Evolutionary conservation across 35 echinoderm and acorn worm species (phyloP).

Genomic region (Heliocidaris erythrogramma): DNA sequence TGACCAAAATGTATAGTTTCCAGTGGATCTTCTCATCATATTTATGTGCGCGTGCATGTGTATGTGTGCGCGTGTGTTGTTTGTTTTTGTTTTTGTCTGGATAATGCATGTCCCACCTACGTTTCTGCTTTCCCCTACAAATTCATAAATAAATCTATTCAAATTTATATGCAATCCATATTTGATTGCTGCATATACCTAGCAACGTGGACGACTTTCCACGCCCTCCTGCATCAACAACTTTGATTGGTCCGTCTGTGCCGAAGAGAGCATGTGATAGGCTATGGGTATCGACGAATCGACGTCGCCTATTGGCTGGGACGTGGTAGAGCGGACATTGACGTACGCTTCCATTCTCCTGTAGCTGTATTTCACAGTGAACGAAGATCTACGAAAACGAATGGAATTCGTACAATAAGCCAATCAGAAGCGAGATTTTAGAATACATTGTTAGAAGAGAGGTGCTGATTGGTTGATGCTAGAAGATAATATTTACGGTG

Average conservation of each 20-base stretch:
- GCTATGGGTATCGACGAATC: neutral
- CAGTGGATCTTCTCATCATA: too few species aligned
- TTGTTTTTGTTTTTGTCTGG: too few species aligned
- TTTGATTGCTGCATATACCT: neutral
- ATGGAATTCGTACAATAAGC: neutral
- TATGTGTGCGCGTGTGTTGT: neutral
- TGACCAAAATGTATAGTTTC: too few species aligned
- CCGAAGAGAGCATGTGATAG: slow-evolving; percentile 28
- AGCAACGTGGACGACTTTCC: neutral
- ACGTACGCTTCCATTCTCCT: neutral
- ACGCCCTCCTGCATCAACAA: neutral
- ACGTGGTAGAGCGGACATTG: neutral
- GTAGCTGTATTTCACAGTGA: slow-evolving; percentile 31
- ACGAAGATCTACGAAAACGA: slow-evolving; percentile 15
- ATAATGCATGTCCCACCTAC: too few species aligned
- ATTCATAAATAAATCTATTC: too few species aligned
- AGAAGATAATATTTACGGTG: too few species aligned
- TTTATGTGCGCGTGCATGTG: too few species aligned
- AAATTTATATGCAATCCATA: too few species aligned
- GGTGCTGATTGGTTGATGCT: neutral
- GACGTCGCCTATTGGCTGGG: neutral
- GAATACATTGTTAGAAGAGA: neutral
- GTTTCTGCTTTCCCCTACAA: too few species aligned
- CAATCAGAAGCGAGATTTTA: too few species aligned
- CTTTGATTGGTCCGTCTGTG: slow-evolving; percentile 42